Base-by-base conservation (phyloP, 2,113 vertebrate species). In the Fulica atra region DNA sequence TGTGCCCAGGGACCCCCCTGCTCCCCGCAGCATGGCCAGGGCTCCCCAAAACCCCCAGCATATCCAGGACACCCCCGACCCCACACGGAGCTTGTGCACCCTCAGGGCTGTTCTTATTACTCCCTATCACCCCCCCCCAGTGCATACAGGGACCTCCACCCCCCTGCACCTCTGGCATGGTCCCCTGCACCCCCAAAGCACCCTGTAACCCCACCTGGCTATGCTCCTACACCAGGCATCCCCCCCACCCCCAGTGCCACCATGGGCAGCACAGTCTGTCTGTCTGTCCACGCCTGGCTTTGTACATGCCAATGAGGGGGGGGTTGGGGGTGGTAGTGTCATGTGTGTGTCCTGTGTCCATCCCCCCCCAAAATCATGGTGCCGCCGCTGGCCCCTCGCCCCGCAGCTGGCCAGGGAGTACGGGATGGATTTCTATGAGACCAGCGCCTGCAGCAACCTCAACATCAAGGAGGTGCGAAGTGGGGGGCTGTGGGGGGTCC, bases 401-500 rank as follows among this genome's bases (percentile, higher is more conserved):
- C 98, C 46, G 7, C 97, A 99, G 99, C 98, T 99, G 97, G 99
- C 99, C 71, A 98, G 98, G 89, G 99, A 99, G 82, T 99, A 99
- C 16, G 99, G 99, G 90, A 99, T 99, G 99, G 99, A 99, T 96
- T 99, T 99, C 97, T 99, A 98, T 63, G 99, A 99, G 98, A 99
- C 99, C 98, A 99, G 99, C 98, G 99, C 99, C 99, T 99, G 99
- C 98, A 99, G 98, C 97, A 99, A 99, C 96, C 98, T 98, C 89
- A 99, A 99, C 86, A 99, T 99, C 86, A 99, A 99, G 95, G 99
- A 99, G 99, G 99, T 99, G 96, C 97, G 46, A n/a, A 16, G 13
- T 35, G 28, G 33, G 42, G 19, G 25, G 7, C 5, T 44, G 44
- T 17, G 42, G 48, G 42, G 48, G 16, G 36, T 9, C 4, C 1